Percentiles rank a stretch among this genome's conserved stretches.
Conservation (phyloP, 2,888 invertebrate genomes). For the Orchesellides sinensis region DNA sequence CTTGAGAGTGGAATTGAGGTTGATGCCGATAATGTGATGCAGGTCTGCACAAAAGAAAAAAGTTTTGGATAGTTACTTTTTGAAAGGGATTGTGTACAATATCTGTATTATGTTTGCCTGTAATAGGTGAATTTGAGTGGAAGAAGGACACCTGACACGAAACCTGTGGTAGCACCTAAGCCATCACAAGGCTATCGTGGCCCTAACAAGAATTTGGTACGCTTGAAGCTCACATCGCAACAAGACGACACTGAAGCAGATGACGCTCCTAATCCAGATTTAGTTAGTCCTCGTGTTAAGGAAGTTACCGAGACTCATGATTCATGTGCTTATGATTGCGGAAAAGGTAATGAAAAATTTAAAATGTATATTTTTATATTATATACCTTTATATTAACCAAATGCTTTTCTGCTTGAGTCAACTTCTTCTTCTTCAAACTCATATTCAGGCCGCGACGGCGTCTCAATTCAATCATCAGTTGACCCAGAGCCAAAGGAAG, state of each 20-base stretch:
- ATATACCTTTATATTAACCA: background rate
- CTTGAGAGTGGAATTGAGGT: constrained; percentile 80
- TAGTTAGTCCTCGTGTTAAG: constrained; percentile 76
- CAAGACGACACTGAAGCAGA: constrained; percentile 73
- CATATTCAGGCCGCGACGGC: constrained; percentile 67
- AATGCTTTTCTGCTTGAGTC: background rate
- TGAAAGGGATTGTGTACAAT: background rate
- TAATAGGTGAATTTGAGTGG: constrained; percentile 73
- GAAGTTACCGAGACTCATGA: constrained; percentile 75
- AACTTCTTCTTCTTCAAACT: background rate
- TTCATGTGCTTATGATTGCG: constrained; percentile 72
- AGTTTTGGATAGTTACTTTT: too few species aligned
- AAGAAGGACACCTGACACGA: constrained; percentile 65
- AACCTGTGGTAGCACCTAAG: constrained; percentile 61
- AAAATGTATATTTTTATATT: too few species aligned
- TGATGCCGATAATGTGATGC: constrained; percentile 81
- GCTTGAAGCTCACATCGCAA: constrained; percentile 72
- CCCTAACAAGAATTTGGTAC: constrained; percentile 68
- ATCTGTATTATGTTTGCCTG: background rate
- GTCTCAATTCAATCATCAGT: constrained; percentile 74
- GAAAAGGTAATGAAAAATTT: constrained; percentile 73
- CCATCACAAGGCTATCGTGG: constrained; percentile 65
- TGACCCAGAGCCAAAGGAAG: constrained; percentile 72
- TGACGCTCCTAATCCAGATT: constrained; percentile 75
- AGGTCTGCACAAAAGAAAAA: constrained; percentile 70